Percentiles rank a stretch among this genome's conserved stretches.
These are phyloP conservation scores for Loris lydekkerianus DNA, from an alignment of 2,797 vertebrate genomes.

Conservation along the genomic window DNA sequence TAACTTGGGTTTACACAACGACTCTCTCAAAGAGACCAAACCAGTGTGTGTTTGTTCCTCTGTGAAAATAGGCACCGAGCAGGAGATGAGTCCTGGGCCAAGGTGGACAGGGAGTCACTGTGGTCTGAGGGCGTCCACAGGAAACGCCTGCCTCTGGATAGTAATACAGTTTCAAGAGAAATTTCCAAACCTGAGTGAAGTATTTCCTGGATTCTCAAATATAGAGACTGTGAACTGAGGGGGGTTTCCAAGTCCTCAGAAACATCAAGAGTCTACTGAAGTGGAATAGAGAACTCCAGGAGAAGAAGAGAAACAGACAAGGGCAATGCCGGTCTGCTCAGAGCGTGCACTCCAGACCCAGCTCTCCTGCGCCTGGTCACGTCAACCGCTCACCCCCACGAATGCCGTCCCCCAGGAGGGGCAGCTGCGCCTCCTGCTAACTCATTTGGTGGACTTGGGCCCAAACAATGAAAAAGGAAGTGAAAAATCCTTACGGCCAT, in stretches of 20 bases:
- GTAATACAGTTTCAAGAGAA: conserved; percentile 42
- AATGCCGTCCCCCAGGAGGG: no score
- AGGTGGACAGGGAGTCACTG: background rate
- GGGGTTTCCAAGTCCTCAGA: conserved; percentile 60
- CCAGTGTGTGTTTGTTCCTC: background rate
- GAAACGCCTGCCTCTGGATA: conserved; percentile 58
- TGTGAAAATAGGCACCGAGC: conserved; percentile 21
- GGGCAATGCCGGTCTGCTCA: background rate
- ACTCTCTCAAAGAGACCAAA: conserved; percentile 44
- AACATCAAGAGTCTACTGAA: conserved; percentile 70
- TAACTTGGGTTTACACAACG: background rate
- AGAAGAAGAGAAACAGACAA: background rate
- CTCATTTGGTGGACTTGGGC: background rate
- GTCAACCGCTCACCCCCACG: no score
- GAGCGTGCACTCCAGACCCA: conserved; percentile 9
- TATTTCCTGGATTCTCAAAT: conserved; percentile 73
- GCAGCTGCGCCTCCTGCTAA: background rate
- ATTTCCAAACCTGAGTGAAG: conserved; percentile 59
- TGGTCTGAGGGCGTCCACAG: background rate
- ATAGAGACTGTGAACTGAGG: conserved; percentile 67
- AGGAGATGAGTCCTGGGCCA: background rate
- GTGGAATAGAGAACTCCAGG: conserved; percentile 61
- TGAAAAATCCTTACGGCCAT: background rate
- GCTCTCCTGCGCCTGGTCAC: background rate
- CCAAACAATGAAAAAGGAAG: background rate